These are phyloP conservation scores for Scaptodrosophila lebanonensis DNA, from an alignment of 1,140 invertebrate species.

Conservation along the genomic window DNA sequence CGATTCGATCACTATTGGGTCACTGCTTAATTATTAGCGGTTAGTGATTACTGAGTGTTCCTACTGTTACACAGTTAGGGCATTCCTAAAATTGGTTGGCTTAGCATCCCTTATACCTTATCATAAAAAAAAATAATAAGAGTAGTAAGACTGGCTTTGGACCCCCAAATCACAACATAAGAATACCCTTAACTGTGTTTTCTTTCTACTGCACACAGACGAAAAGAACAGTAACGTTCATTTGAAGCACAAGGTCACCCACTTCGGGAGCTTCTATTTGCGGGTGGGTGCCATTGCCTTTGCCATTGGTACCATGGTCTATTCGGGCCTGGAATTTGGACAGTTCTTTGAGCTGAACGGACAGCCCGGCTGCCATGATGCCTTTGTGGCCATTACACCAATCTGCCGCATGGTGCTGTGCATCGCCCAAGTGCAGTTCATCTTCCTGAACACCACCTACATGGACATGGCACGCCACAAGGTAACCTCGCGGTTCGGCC, in stretches of 20 bases:
- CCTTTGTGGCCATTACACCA: slow-evolving; percentile 86
- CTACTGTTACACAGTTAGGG: too few relatives aligned
- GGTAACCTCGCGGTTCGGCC: slow-evolving; percentile 90
- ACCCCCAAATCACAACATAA: background rate
- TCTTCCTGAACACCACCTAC: slow-evolving; percentile 80
- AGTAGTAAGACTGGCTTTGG: too few relatives aligned
- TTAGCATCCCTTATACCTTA: too few relatives aligned
- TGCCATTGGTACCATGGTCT: slow-evolving; percentile 94
- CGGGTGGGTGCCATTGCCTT: slow-evolving; percentile 92
- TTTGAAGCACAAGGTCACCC: slow-evolving; percentile 73
- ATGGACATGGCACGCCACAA: slow-evolving; percentile 92
- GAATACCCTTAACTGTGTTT: background rate
- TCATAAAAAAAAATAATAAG: too few relatives aligned
- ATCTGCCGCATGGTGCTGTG: slow-evolving; percentile 91
- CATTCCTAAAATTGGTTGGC: too few relatives aligned
- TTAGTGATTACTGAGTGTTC: too few relatives aligned
- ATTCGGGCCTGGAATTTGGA: slow-evolving; percentile 91
- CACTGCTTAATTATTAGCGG: too few relatives aligned
- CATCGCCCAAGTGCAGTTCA: slow-evolving; percentile 95
- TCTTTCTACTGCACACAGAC: slow-evolving; percentile 37
- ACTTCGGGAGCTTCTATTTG: slow-evolving; percentile 92
- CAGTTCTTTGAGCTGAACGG: slow-evolving; percentile 89
- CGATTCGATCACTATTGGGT: too few relatives aligned
- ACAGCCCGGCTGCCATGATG: slow-evolving; percentile 83
- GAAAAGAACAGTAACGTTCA: slow-evolving; percentile 70